These are phyloP conservation scores for Trissolcus brochymenae DNA, from an alignment of 2,888 invertebrate genomes.

Conservation along the genomic window DNA sequence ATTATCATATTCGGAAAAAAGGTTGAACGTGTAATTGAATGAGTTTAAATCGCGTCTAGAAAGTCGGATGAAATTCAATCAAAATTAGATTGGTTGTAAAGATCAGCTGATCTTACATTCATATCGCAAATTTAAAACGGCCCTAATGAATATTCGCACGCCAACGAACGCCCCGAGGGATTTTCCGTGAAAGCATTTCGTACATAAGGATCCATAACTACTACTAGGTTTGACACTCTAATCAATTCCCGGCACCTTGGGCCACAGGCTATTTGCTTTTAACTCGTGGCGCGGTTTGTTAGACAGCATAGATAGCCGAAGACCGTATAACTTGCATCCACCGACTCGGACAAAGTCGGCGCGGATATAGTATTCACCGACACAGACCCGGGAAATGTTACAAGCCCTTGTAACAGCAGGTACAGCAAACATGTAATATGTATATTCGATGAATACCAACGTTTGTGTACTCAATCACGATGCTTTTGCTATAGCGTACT, in stretches of 20 bases:
- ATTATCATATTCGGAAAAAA: background rate
- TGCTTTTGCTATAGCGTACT: slow-evolving; percentile 52
- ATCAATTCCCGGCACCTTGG: slow-evolving; percentile 67
- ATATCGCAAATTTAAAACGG: slow-evolving; percentile 41
- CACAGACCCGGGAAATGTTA: slow-evolving; percentile 31
- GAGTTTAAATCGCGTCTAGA: background rate
- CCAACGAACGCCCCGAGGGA: slow-evolving; percentile 34
- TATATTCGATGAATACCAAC: slow-evolving; percentile 58
- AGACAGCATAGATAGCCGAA: slow-evolving; percentile 55
- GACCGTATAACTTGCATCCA: slow-evolving; percentile 52
- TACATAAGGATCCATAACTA: slow-evolving; percentile 65
- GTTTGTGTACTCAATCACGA: slow-evolving; percentile 58
- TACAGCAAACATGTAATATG: slow-evolving; percentile 58
- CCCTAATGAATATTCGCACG: slow-evolving; percentile 47
- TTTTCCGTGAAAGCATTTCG: slow-evolving; percentile 58
- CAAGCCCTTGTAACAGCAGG: slow-evolving; percentile 52
- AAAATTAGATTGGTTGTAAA: slow-evolving; percentile 35
- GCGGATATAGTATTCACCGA: slow-evolving; percentile 26
- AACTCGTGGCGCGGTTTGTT: slow-evolving; percentile 59
- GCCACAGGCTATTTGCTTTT: slow-evolving; percentile 68
- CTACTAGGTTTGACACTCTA: slow-evolving; percentile 64
- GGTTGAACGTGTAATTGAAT: no score
- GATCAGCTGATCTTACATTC: slow-evolving; percentile 40
- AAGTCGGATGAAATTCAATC: slow-evolving; percentile 4
- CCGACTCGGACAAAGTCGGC: slow-evolving; percentile 18